phyloP scores from a whole-genome alignment of 2,888 invertebrate genomes.

The Sarcophaga caerulescens region DNA sequence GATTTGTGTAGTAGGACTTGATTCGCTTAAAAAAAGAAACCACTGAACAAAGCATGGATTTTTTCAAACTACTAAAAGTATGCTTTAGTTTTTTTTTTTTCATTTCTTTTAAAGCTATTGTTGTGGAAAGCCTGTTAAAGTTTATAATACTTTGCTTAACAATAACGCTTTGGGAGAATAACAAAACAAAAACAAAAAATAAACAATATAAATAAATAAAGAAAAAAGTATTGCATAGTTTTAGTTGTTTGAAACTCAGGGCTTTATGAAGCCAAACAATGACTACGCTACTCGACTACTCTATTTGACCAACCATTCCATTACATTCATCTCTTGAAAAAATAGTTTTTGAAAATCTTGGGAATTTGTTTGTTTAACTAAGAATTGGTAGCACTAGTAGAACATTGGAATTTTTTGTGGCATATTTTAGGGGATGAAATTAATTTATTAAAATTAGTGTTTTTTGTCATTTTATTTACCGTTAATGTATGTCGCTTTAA shows the following conservation, averaged over 20 bases:
- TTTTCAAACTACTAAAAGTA: constrained; percentile 24
- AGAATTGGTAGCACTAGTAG: neutral
- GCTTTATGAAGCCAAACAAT: neutral
- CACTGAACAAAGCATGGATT: constrained; percentile 44
- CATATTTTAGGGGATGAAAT: neutral
- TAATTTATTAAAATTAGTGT: constrained; percentile 28
- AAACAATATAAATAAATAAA: too few relatives aligned
- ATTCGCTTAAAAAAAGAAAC: neutral
- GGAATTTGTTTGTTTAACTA: constrained; percentile 16
- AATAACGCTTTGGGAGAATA: too few relatives aligned
- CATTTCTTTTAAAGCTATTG: too few relatives aligned
- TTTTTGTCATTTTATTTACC: neutral
- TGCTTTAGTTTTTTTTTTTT: constrained; percentile 32
- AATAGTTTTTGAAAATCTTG: constrained; percentile 7
- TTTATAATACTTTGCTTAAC: too few relatives aligned
- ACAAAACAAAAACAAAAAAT: too few relatives aligned
- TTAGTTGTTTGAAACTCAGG: neutral
- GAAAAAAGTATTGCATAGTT: neutral
- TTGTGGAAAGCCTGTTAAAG: too few relatives aligned
- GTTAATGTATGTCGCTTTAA: neutral
- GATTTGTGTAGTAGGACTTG: constrained; percentile 54
- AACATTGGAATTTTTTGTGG: neutral
- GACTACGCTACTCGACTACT: neutral
- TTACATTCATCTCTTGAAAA: neutral
- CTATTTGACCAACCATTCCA: too few relatives aligned